phyloP scores from a whole-genome alignment of 1,140 invertebrate species.

The Schmidtea mediterranea region DNA sequence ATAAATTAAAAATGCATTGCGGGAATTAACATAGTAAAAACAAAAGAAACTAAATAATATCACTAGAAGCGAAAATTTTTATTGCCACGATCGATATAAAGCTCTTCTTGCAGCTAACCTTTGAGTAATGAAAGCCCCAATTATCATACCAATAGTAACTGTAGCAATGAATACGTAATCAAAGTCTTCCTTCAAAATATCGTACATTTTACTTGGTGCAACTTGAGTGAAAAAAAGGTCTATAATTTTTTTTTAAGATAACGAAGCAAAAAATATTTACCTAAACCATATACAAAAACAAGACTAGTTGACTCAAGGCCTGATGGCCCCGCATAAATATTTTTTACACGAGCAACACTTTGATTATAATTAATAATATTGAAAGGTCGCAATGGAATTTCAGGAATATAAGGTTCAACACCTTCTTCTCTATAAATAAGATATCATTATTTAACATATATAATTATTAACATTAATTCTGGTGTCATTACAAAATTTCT shows the following conservation, averaged over 20 bases:
- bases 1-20: too few relatives aligned
- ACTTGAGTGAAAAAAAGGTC: slow-evolving; percentile 89
- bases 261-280: slow-evolving; percentile 26
- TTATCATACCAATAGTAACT: slow-evolving; percentile 50
- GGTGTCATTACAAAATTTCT: slow-evolving; percentile 38
- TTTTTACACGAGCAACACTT: slow-evolving; percentile 43
- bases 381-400: slow-evolving; percentile 61
- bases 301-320: slow-evolving; percentile 82
- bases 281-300: slow-evolving; percentile 66
- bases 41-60: too few relatives aligned
- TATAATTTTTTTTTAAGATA: slow-evolving; percentile 24
- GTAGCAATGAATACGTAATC: slow-evolving; percentile 76
- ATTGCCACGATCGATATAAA: slow-evolving; percentile 86
- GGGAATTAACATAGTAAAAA: too few relatives aligned
- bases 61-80: too few relatives aligned
- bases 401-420: slow-evolving; percentile 74
- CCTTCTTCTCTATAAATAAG: slow-evolving; percentile 80
- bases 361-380: slow-evolving; percentile 83
- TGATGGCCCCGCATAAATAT: slow-evolving; percentile 59
- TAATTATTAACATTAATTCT: slow-evolving; percentile 30
- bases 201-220: slow-evolving; percentile 86
- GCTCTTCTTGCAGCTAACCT: slow-evolving; percentile 64
- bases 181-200: slow-evolving; percentile 94
- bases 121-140: slow-evolving; percentile 61
- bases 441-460: too few relatives aligned